phyloP scores from a whole-genome alignment of 1,140 invertebrate genomes.

The Pseudoatta argentina region DNA sequence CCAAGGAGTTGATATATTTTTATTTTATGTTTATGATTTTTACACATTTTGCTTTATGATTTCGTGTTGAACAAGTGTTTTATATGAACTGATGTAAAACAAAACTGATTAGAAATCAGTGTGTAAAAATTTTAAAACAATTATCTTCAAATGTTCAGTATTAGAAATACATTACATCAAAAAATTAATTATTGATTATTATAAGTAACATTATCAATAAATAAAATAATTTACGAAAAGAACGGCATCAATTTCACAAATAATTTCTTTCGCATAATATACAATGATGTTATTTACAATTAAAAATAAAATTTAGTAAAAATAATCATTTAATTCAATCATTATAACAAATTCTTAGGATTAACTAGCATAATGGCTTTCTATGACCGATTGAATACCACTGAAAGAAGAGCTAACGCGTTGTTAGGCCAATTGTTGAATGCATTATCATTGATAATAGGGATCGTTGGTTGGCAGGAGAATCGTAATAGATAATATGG shows the following conservation, averaged over 20 bases:
- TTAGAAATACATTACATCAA: background rate
- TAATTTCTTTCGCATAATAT: background rate
- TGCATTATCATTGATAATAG: constrained; percentile 19
- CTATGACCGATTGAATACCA: background rate
- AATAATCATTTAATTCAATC: background rate
- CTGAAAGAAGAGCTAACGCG: background rate
- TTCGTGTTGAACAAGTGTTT: background rate
- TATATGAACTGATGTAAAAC: background rate
- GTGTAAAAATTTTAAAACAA: background rate
- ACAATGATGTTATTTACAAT: background rate
- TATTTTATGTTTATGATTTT: background rate
- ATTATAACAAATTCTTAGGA: background rate
- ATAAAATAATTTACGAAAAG: background rate
- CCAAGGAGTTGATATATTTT: background rate
- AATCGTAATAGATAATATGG: background rate
- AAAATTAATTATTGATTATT: background rate
- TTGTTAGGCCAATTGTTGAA: constrained; percentile 4
- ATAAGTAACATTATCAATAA: background rate
- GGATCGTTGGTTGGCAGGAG: background rate
- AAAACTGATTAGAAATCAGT: background rate
- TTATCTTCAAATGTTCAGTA: background rate
- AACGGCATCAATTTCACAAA: background rate
- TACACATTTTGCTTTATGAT: background rate
- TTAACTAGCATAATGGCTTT: background rate
- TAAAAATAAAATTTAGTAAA: constrained; percentile 8